Evolutionary conservation across 2,797 vertebrate genomes (phyloP), one percentile per base, ranked within the genome.

Genomic region (Helarctos malayanus): DNA sequence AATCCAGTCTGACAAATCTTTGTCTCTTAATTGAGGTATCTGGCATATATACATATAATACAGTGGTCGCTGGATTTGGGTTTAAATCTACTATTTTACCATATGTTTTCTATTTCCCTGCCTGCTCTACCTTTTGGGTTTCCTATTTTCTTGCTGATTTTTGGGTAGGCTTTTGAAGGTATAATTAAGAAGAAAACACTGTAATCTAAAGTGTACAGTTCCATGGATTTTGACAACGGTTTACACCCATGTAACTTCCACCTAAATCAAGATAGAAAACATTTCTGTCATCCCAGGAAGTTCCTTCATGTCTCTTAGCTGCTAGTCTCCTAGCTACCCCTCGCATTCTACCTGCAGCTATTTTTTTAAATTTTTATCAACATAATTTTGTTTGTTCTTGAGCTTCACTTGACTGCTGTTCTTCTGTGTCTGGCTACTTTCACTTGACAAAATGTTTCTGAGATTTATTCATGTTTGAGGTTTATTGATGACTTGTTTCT

Each of bases 21-120:
- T 85, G 56, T 89, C 73, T 88, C 90, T 93, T 89, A 93, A 78
- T 78, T 95, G 73, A 73, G 94, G 27, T 78, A 95, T 88, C 93
- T 98, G 86, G 65, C 38, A 82, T 94, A 82, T 94, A 84, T 91
- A 86, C 38, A 61, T 89, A 83, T 56, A 96, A 94, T 93, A 81
- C 8, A 82, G 71, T 78, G 52, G 61, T 57, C 61, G 41, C 19
- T 93, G 49, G 69, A 13, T 95, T 86, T 93, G 41, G 59, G 79
- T n/a, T 94, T 85, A 93, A 95, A 86, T 93, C 95, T 91, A 91
- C 81, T 78, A 7, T 89, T 49, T 78, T 75, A 61, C 61, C 61
- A 69, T 68, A 79, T 86, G 68, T 45, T 91, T 95, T 89, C 88
- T 78, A 25, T 38, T 94, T 95, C 29, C 49, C 57, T 97, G 11